phyloP scores from a whole-genome alignment of 2,797 vertebrate species.

The Sciurus carolinensis region DNA sequence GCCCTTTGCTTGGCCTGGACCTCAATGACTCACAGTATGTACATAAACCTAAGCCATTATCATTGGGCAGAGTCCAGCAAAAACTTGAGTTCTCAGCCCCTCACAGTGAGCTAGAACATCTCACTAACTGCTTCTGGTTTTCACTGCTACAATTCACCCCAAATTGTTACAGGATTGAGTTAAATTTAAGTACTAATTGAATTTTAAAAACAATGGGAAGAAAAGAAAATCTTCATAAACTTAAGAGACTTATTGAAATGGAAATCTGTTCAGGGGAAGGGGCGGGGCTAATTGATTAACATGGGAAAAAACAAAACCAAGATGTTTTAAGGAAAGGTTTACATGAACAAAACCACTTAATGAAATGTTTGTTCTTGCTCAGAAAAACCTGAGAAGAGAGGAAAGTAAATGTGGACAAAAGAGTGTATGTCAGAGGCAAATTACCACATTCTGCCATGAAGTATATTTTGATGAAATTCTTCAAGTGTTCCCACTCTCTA shows the following conservation, averaged over 20 bases:
- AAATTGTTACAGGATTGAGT: background rate
- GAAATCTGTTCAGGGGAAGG: background rate
- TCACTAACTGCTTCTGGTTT: background rate
- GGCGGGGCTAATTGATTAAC: background rate
- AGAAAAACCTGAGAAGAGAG: background rate
- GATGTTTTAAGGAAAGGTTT: background rate
- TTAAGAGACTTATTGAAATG: background rate
- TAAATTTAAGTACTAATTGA: background rate
- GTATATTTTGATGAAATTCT: background rate
- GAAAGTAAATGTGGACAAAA: background rate
- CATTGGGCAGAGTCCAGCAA: background rate
- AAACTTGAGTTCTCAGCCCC: background rate
- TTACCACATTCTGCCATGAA: background rate
- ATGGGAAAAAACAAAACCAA: background rate
- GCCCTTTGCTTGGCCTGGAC: background rate
- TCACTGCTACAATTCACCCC: background rate
- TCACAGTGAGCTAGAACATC: background rate
- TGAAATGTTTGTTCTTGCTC: background rate
- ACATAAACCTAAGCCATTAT: background rate
- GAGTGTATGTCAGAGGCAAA: background rate
- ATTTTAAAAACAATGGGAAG: background rate
- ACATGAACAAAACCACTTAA: background rate
- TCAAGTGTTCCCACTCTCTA: background rate
- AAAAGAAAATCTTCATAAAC: background rate
- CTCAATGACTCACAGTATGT: too few species aligned